phyloP scores from a whole-genome alignment of 2,797 vertebrate genomes.

The Enteromius trimaculatus region DNA sequence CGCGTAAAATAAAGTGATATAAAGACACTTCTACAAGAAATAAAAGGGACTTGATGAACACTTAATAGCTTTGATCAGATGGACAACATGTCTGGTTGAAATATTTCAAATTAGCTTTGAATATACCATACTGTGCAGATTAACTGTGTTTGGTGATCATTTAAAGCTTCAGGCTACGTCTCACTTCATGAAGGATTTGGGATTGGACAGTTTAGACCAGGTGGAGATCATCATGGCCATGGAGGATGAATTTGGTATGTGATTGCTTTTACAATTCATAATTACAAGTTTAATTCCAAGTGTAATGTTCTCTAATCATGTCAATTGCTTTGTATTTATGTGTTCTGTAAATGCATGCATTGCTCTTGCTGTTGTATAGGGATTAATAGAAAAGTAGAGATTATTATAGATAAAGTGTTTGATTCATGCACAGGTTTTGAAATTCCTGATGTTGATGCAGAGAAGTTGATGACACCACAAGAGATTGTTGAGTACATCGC shows the following conservation, averaged over 20 bases:
- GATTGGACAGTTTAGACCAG: slow-evolving; percentile 88
- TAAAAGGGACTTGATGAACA: not conserved
- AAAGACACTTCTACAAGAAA: too few species aligned
- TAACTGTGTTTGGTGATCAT: not conserved
- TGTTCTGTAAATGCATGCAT: not conserved
- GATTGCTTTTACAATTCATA: not conserved
- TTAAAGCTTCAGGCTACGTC: slow-evolving; percentile 73
- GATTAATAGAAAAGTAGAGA: not conserved
- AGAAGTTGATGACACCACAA: slow-evolving; percentile 85
- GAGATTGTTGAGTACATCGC: slow-evolving; percentile 88
- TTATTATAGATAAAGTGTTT: not conserved
- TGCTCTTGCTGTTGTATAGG: not conserved
- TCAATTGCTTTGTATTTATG: not conserved
- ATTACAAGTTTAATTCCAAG: not conserved
- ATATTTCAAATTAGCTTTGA: not conserved
- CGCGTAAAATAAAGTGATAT: too few species aligned
- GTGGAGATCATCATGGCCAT: slow-evolving; percentile 91
- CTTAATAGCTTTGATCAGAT: not conserved
- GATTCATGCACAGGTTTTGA: slow-evolving; percentile 78
- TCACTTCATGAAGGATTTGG: slow-evolving; percentile 88
- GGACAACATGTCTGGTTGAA: not conserved
- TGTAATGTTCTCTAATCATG: not conserved
- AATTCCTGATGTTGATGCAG: slow-evolving; percentile 84
- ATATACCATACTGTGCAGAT: not conserved
- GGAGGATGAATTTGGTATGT: slow-evolving; percentile 87